Conservation (phyloP, 2,113 vertebrate species). For the Scomber japonicus region DNA sequence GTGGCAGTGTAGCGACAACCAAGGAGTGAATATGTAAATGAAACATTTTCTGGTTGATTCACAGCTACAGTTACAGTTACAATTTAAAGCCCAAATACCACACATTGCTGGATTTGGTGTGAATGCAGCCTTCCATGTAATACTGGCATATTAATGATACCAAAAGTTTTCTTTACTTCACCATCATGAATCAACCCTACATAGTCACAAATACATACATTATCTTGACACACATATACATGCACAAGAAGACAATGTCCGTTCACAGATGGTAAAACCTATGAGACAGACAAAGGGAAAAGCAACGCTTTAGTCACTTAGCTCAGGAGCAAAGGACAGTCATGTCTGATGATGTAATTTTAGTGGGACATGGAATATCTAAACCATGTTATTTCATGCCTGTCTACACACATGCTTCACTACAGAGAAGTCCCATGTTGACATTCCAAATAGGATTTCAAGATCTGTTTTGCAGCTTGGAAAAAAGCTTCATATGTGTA, state of each 20-base stretch:
- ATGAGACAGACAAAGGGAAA: constrained; percentile 37
- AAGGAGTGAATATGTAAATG: no score
- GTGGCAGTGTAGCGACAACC: no score
- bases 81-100: no score
- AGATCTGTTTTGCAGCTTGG: constrained; percentile 68
- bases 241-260: background rate
- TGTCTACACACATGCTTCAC: constrained; percentile 66
- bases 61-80: no score
- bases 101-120: no score
- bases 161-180: no score
- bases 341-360: constrained; percentile 74
- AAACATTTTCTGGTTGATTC: no score
- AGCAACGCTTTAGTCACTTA: constrained; percentile 54
- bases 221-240: background rate
- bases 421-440: constrained; percentile 63
- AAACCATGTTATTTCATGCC: constrained; percentile 80
- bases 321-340: constrained; percentile 66
- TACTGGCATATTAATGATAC: no score
- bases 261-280: constrained; percentile 38
- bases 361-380: constrained; percentile 75
- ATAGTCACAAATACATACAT: no score
- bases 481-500: constrained; percentile 34
- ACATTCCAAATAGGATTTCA: constrained; percentile 71
- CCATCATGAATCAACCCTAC: no score
- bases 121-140: no score